A percentile compares a stretch with the other conserved stretches of the same genome.
Evolutionary conservation across 2,888 invertebrate species (phyloP).

Genomic region (Argynnis bischoffii): DNA sequence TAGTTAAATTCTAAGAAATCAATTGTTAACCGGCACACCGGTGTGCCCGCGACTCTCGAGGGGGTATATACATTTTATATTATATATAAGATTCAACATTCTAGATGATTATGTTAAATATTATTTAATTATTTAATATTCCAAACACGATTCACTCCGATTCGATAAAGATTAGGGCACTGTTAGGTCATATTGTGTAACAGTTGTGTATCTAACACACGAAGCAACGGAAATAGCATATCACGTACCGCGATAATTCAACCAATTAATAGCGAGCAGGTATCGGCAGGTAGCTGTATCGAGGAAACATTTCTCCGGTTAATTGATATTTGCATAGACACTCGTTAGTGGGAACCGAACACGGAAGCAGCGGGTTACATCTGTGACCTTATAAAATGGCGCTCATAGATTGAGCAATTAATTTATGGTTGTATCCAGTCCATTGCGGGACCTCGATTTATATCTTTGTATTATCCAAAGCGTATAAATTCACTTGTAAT

Average conservation of each 20-base stretch:
- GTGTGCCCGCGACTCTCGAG: no score
- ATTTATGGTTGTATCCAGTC: conserved; percentile 36
- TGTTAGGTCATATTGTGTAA: conserved; percentile 30
- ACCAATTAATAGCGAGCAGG: conserved; percentile 54
- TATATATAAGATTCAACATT: no score
- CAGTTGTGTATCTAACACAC: conserved; percentile 31
- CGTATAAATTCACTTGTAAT: not conserved
- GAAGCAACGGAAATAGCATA: conserved; percentile 50
- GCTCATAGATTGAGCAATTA: conserved; percentile 43
- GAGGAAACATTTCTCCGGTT: conserved; percentile 57
- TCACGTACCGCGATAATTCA: conserved; percentile 55
- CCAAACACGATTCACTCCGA: not conserved
- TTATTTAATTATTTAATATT: not conserved
- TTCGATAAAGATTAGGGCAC: conserved; percentile 1
- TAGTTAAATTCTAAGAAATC: no score
- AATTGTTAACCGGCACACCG: no score
- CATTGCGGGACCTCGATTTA: conserved; percentile 17
- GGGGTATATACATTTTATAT: no score
- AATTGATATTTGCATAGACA: conserved; percentile 67
- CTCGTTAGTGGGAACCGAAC: conserved; percentile 45
- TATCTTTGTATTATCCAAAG: conserved; percentile 2
- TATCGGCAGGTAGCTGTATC: conserved; percentile 50
- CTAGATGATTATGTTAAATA: no score
- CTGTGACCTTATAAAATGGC: conserved; percentile 49
- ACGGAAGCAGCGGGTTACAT: conserved; percentile 48